Conservation (phyloP, 2,113 vertebrate genomes). For the Nothobranchius kuhntae region DNA sequence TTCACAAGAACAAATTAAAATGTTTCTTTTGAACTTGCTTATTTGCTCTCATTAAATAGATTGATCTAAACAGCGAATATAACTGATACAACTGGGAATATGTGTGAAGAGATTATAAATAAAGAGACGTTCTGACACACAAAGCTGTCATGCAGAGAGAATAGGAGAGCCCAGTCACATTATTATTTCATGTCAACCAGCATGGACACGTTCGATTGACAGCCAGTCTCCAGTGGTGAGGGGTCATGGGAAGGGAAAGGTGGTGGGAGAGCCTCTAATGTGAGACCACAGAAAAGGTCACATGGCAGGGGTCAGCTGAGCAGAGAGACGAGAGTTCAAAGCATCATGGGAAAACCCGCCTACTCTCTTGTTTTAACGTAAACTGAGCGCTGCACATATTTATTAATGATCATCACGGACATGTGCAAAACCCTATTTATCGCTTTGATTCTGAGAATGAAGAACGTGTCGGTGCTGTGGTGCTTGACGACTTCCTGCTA, state of each 20-base stretch:
- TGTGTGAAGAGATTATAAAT: background rate
- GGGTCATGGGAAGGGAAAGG: slow-evolving; percentile 28
- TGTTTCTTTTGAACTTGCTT: background rate
- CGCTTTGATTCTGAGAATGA: background rate
- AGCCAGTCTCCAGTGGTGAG: slow-evolving; percentile 26
- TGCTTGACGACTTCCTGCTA: background rate
- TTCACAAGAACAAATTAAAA: background rate
- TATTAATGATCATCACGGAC: slow-evolving; percentile 19
- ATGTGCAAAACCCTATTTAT: background rate
- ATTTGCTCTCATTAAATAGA: too few species aligned
- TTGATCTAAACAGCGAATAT: too few species aligned
- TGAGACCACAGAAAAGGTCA: slow-evolving; percentile 26
- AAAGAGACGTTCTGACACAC: slow-evolving; percentile 24
- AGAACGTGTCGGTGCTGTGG: background rate
- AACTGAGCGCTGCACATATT: slow-evolving; percentile 19
- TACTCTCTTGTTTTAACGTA: background rate
- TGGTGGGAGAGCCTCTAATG: slow-evolving; percentile 2
- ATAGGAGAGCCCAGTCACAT: slow-evolving; percentile 16
- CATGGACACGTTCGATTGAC: slow-evolving; percentile 45
- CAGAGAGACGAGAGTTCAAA: slow-evolving; percentile 3
- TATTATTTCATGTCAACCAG: slow-evolving; percentile 35
- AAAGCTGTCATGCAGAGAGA: slow-evolving; percentile 29
- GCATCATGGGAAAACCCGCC: background rate
- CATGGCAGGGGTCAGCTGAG: slow-evolving; percentile 18
- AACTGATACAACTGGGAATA: background rate